These are phyloP conservation scores for Drosophila greeni DNA, from an alignment of 2,888 invertebrate species.

Conservation along the genomic window DNA sequence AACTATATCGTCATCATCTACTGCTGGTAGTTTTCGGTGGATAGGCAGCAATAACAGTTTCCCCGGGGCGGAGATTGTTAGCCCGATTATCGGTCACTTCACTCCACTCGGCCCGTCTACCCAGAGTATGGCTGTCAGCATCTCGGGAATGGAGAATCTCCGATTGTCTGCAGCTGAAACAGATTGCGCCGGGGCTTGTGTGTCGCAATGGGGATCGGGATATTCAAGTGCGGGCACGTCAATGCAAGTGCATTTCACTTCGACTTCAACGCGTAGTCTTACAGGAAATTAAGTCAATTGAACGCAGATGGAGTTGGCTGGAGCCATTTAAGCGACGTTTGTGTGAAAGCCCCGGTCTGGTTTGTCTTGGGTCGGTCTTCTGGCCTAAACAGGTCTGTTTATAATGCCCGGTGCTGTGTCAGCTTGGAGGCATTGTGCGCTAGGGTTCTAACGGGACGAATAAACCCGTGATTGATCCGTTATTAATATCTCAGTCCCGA, in stretches of 20 bases:
- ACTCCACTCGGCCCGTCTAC: constrained; percentile 32
- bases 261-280: constrained; percentile 58
- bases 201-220: constrained; percentile 51
- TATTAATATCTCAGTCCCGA: constrained; percentile 18
- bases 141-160: constrained; percentile 25
- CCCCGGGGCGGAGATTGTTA: constrained; percentile 46
- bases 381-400: not conserved
- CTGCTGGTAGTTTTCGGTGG: constrained; percentile 17
- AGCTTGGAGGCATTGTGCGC: constrained; percentile 40
- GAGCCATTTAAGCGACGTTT: constrained; percentile 63
- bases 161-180: constrained; percentile 20
- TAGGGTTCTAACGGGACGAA: constrained; percentile 51
- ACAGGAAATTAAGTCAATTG: constrained; percentile 64
- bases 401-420: constrained; percentile 33
- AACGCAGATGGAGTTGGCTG: constrained; percentile 45
- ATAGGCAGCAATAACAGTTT: constrained; percentile 24
- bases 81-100: constrained; percentile 47
- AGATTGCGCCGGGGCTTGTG: constrained; percentile 11
- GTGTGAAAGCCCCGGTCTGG: constrained; percentile 41
- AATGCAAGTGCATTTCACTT: constrained; percentile 66
- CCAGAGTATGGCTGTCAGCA: constrained; percentile 30
- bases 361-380: not conserved
- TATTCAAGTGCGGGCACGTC: constrained; percentile 56
- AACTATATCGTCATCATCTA: constrained; percentile 10
- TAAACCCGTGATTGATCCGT: constrained; percentile 59